Evolutionary conservation across 1,140 invertebrate species (phyloP).

Genomic region (Wasmannia auropunctata): DNA sequence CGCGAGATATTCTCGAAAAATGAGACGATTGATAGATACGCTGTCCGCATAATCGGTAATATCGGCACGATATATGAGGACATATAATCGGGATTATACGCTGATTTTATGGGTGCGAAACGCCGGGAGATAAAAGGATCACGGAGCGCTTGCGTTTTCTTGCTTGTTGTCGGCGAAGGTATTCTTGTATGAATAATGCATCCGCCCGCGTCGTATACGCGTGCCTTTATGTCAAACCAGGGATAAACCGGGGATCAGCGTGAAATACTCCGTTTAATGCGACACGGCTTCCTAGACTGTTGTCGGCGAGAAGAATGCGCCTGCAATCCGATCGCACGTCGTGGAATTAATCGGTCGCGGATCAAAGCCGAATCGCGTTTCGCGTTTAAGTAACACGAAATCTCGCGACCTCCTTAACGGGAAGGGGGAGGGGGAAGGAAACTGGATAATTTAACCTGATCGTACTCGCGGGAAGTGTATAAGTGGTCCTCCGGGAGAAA

Average conservation of each 20-base stretch:
- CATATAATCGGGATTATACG: background rate
- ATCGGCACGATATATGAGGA: background rate
- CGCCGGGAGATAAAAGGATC: constrained; percentile 21
- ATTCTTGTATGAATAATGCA: constrained; percentile 44
- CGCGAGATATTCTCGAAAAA: background rate
- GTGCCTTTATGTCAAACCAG: constrained; percentile 17
- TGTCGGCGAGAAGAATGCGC: background rate
- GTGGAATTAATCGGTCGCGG: background rate
- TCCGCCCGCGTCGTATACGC: background rate
- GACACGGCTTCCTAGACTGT: background rate
- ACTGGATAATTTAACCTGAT: background rate
- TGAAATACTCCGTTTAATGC: constrained; percentile 21
- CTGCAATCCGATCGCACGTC: background rate
- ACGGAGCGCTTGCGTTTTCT: constrained; percentile 17
- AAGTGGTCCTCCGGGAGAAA: background rate
- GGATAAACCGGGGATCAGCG: constrained; percentile 14
- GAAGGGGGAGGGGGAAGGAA: no score
- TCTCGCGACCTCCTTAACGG: background rate
- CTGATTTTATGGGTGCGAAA: constrained; percentile 10
- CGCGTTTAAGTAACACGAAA: no score
- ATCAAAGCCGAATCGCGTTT: background rate
- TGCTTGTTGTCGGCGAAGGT: constrained; percentile 25
- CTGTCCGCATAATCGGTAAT: background rate
- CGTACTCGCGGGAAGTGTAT: background rate
- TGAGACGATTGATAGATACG: background rate